These are phyloP conservation scores for Styela plicata DNA, from an alignment of 23 tunicate genomes.

Conservation along the genomic window DNA sequence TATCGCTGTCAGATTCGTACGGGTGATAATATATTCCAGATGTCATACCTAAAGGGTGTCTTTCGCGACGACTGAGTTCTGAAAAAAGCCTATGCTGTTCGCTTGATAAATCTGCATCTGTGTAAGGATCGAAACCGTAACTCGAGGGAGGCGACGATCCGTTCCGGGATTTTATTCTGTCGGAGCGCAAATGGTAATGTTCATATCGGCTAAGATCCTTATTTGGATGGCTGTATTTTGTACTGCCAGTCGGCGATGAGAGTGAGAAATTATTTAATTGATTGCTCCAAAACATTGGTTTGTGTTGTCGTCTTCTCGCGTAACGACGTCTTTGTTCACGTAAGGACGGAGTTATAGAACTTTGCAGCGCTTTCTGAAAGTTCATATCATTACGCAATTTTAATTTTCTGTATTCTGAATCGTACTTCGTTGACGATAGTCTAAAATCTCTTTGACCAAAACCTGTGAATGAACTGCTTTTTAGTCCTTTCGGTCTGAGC, in stretches of 20 bases:
- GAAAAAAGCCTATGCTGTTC: background rate
- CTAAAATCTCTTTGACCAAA: background rate
- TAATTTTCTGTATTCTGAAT: background rate
- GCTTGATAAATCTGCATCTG: background rate
- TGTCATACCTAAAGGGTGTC: background rate
- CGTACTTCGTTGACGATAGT: background rate
- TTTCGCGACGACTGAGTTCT: background rate
- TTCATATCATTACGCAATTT: background rate
- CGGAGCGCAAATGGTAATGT: background rate
- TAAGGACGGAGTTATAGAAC: background rate
- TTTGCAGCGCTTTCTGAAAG: background rate
- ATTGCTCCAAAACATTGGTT: background rate
- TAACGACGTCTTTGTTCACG: background rate
- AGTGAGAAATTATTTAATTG: background rate
- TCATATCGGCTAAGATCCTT: background rate
- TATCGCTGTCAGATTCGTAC: background rate
- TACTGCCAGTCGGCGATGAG: background rate
- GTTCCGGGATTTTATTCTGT: background rate
- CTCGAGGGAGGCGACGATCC: background rate
- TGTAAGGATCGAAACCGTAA: constrained; percentile 27
- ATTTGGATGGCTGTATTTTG: background rate
- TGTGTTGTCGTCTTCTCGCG: background rate
- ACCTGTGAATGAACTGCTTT: background rate
- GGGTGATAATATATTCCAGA: background rate
- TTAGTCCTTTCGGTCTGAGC: background rate